Conservation (phyloP, 2,888 invertebrate genomes). For the Caenorhabditis doughertyi region DNA sequence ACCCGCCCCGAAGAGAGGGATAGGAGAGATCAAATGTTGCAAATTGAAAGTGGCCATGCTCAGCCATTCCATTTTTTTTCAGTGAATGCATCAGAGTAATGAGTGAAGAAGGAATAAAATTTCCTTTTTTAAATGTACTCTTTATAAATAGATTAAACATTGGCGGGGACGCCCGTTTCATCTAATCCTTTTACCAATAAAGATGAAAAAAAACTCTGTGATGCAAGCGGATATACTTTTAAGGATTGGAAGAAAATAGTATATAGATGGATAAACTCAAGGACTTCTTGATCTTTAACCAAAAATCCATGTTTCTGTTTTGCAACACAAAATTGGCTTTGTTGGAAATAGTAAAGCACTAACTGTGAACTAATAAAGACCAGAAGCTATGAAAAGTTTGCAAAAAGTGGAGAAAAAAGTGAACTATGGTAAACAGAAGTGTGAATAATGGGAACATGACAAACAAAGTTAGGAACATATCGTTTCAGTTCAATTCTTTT, state of each 20-base stretch:
- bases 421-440: not conserved
- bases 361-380: too few species aligned
- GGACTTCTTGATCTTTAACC: conserved; percentile 6
- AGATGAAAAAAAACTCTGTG: conserved; percentile 14
- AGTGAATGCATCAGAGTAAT: conserved; percentile 47
- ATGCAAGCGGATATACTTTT: conserved; percentile 10
- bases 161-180: conserved; percentile 2
- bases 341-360: not conserved
- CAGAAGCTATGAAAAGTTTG: too few species aligned
- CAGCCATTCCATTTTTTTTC: conserved; percentile 26
- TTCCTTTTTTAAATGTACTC: not conserved
- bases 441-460: too few species aligned
- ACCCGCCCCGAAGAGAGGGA: conserved; percentile 39
- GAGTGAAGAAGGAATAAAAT: conserved; percentile 22
- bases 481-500: too few species aligned
- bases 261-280: conserved; percentile 13
- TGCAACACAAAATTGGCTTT: not conserved
- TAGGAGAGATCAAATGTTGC: conserved; percentile 55
- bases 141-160: conserved; percentile 48
- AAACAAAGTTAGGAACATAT: too few species aligned
- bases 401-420: not conserved
- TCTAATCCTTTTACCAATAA: conserved; percentile 16
- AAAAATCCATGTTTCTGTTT: not conserved
- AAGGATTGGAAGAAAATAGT: not conserved
- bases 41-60: conserved; percentile 56